These are phyloP conservation scores for Drosophila yakuba DNA, from an alignment of 1,140 invertebrate species.

Conservation along the genomic window DNA sequence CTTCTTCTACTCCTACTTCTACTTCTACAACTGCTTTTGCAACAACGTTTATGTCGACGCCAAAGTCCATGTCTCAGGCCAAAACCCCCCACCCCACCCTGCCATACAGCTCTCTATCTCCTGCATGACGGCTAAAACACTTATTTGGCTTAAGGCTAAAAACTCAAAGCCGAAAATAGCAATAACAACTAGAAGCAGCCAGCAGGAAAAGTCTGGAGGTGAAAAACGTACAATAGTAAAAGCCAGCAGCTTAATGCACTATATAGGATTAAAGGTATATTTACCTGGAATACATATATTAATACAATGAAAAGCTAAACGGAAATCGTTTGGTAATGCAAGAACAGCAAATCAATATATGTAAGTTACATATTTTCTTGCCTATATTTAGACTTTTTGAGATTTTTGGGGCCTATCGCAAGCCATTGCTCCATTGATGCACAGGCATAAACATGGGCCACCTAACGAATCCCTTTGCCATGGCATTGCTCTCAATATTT, in stretches of 20 bases:
- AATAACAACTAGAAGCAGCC: conserved; percentile 38
- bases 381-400: no score
- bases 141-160: conserved; percentile 81
- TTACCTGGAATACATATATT: no score
- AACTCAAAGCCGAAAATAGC: conserved; percentile 72
- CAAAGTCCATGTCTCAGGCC: conserved; percentile 15
- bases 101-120: conserved; percentile 24
- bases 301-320: no score
- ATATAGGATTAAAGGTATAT: background rate
- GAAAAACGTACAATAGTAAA: conserved; percentile 13
- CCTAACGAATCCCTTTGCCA: conserved; percentile 7
- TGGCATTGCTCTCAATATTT: conserved; percentile 37
- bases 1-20: conserved; percentile 40
- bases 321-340: no score
- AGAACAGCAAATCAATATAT: no score
- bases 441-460: background rate
- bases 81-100: no score
- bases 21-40: conserved; percentile 7
- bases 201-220: conserved; percentile 1
- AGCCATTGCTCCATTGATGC: background rate
- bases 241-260: conserved; percentile 17
- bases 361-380: no score
- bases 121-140: conserved; percentile 72
- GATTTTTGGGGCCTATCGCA: background rate
- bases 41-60: conserved; percentile 43